phyloP scores from a whole-genome alignment of 30 jellyfish, hydroid and myxozoan species.

The Clytia hemisphaerica region DNA sequence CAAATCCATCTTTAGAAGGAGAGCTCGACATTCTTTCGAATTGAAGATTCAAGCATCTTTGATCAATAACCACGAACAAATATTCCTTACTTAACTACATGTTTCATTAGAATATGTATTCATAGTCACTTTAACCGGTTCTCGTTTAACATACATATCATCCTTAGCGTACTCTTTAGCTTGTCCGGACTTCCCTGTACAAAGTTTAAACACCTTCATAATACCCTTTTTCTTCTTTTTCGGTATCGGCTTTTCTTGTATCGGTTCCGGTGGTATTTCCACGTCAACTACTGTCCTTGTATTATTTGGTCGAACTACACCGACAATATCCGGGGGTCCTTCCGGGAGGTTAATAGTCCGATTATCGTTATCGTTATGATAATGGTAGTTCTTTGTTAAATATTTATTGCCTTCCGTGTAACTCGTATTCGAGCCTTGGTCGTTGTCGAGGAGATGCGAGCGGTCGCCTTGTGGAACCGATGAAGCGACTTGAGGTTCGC shows the following conservation, averaged over 20 bases:
- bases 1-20: too few relatives aligned
- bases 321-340: constrained; percentile 64
- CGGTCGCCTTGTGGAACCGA: constrained; percentile 9
- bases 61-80: background rate
- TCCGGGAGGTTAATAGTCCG: constrained; percentile 50
- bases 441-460: constrained; percentile 12
- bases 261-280: constrained; percentile 35
- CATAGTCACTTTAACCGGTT: constrained; percentile 32
- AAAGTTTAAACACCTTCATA: constrained; percentile 50
- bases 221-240: constrained; percentile 73
- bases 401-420: background rate
- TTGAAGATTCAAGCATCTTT: too few relatives aligned
- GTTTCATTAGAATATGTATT: background rate
- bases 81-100: background rate
- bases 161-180: constrained; percentile 3
- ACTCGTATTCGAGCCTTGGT: background rate
- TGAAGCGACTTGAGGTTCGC: constrained; percentile 41
- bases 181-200: constrained; percentile 59
- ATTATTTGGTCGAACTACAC: constrained; percentile 75
- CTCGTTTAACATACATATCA: constrained; percentile 13
- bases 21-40: too few relatives aligned
- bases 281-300: constrained; percentile 73
- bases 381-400: constrained; percentile 47
- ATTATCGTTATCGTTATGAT: constrained; percentile 49
- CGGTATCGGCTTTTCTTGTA: constrained; percentile 19